Conservation (phyloP, 2,797 vertebrate species). For the Mionectes olivaceus region DNA sequence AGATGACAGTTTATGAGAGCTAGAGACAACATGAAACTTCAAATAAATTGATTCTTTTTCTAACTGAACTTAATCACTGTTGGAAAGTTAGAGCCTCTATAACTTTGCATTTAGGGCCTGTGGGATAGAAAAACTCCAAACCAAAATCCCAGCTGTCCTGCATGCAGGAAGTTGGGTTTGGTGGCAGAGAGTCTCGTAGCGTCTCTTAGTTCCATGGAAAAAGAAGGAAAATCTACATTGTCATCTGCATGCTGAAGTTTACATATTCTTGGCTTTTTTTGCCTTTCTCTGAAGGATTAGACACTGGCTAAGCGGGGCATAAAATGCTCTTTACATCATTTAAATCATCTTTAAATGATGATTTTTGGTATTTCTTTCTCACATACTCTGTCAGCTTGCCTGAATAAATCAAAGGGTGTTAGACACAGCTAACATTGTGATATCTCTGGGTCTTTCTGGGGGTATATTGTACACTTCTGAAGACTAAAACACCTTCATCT, state of each 20-base stretch:
- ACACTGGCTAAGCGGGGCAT: not conserved
- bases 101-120: accelerated
- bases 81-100: not conserved
- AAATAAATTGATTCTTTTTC: not conserved
- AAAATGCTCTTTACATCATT: not conserved
- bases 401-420: not conserved
- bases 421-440: not conserved
- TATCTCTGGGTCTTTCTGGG: not conserved
- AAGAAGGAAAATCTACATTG: not conserved
- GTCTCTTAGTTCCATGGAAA: not conserved
- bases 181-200: not conserved
- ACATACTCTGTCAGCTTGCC: not conserved
- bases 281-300: not conserved
- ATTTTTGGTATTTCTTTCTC: not conserved
- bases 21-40: not conserved
- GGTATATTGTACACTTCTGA: not conserved
- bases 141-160: not conserved
- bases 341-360: not conserved
- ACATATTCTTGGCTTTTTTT: not conserved
- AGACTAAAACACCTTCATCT: not conserved
- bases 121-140: not conserved
- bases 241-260: not conserved
- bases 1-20: not conserved
- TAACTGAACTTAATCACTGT: not conserved
- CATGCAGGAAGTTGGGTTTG: not conserved